These are phyloP conservation scores for Dolichopus griseipennis DNA, from an alignment of 2,888 invertebrate genomes.

Conservation along the genomic window DNA sequence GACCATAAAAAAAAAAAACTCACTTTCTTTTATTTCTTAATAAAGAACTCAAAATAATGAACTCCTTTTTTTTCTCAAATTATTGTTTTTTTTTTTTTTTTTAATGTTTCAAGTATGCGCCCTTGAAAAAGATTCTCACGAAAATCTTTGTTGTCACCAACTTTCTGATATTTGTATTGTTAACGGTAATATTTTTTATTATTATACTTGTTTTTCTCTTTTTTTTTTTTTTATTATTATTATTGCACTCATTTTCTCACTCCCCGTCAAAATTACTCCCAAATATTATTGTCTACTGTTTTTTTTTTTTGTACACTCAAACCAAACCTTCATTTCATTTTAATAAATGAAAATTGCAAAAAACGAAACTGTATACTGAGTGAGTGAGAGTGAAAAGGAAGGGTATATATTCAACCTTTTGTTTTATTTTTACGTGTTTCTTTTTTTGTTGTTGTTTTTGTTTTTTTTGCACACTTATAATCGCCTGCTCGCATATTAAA, in stretches of 20 bases:
- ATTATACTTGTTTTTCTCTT: too few species aligned
- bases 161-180: neutral
- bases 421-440: too few species aligned
- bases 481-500: neutral
- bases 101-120: neutral
- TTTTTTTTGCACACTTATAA: neutral
- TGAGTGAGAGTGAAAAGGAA: neutral
- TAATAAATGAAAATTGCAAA: neutral
- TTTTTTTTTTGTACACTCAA: too few species aligned
- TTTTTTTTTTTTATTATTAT: neutral
- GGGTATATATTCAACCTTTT: neutral
- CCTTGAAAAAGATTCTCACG: neutral
- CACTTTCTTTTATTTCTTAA: neutral
- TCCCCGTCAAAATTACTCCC: too few species aligned
- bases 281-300: too few species aligned
- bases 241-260: too few species aligned
- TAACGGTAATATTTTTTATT: too few species aligned
- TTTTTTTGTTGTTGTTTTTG: too few species aligned
- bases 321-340: neutral
- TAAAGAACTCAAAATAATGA: neutral
- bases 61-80: neutral
- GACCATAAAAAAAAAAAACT: neutral
- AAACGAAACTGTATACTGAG: neutral
- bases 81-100: neutral
- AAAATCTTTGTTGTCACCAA: constrained; percentile 6